Conservation (phyloP, 2,888 invertebrate species). For the Aleiodes testaceus region DNA sequence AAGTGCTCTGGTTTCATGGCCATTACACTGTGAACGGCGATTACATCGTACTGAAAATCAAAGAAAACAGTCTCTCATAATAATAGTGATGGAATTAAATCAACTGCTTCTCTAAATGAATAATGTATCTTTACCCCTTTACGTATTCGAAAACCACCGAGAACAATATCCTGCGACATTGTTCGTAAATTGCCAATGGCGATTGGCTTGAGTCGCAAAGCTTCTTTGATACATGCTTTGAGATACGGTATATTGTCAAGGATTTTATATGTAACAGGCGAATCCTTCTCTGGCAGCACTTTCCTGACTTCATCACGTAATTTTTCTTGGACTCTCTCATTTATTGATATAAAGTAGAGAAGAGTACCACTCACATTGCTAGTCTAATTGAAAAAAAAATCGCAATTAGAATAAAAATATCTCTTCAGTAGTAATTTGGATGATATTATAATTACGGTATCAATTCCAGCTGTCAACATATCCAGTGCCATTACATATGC, state of each 20-base stretch:
- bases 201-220: constrained; percentile 78
- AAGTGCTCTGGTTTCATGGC: constrained; percentile 73
- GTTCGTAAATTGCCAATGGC: constrained; percentile 76
- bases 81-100: not conserved
- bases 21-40: constrained; percentile 64
- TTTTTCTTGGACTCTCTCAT: constrained; percentile 79
- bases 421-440: not conserved
- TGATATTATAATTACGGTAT: constrained; percentile 76
- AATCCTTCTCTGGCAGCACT: constrained; percentile 71
- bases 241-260: constrained; percentile 76
- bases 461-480: constrained; percentile 81
- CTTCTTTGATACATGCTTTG: constrained; percentile 83
- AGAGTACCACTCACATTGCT: constrained; percentile 75
- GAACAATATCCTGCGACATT: constrained; percentile 75
- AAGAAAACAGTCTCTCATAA: constrained; percentile 25
- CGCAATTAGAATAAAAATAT: not conserved
- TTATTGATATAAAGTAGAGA: constrained; percentile 78
- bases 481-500: constrained; percentile 82
- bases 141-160: constrained; percentile 80
- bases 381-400: constrained; percentile 70
- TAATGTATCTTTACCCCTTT: constrained; percentile 73
- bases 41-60: constrained; percentile 58
- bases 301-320: constrained; percentile 76
- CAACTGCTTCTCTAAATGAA: not conserved
- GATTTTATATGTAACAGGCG: constrained; percentile 70